Percentiles rank a stretch among this genome's conserved stretches.
These are phyloP conservation scores for Sialia sialis DNA, from an alignment of 2,113 vertebrate species.

Conservation along the genomic window DNA sequence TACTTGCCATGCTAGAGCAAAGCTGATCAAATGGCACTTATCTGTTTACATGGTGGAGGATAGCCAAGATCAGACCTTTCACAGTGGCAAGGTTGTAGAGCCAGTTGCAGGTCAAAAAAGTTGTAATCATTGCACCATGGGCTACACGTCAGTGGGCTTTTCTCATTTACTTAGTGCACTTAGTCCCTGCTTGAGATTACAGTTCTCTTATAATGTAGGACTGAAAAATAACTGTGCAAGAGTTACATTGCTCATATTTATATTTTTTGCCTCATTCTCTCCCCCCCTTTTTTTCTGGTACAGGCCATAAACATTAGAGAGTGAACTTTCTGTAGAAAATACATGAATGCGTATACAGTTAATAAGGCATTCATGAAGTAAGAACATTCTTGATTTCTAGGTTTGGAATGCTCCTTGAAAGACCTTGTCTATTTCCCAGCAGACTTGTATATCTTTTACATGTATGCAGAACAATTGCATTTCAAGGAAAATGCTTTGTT, in stretches of 20 bases:
- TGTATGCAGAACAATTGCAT: not conserved
- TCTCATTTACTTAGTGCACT: not conserved
- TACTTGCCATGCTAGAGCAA: not conserved
- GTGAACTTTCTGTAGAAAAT: not conserved
- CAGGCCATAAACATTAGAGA: not conserved
- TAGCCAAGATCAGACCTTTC: not conserved
- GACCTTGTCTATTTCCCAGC: not conserved
- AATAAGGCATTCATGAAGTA: not conserved
- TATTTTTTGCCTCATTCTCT: not conserved
- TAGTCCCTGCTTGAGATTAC: not conserved
- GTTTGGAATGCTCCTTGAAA: not conserved
- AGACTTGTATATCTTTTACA: not conserved
- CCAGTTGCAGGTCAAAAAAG: not conserved
- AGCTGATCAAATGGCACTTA: not conserved
- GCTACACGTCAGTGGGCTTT: not conserved
- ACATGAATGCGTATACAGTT: not conserved
- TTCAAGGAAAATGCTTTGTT: not conserved
- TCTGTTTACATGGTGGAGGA: not conserved
- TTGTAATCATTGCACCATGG: not conserved
- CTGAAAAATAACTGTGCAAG: not conserved
- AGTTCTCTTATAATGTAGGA: not conserved
- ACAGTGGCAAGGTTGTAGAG: fast-evolving
- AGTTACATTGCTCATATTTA: not conserved
- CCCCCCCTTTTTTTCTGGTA: not conserved
- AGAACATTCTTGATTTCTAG: not conserved